Base-by-base conservation (phyloP, 30 jellyfish, hydroid and myxozoan genomes). In the Clytia hemisphaerica region DNA sequence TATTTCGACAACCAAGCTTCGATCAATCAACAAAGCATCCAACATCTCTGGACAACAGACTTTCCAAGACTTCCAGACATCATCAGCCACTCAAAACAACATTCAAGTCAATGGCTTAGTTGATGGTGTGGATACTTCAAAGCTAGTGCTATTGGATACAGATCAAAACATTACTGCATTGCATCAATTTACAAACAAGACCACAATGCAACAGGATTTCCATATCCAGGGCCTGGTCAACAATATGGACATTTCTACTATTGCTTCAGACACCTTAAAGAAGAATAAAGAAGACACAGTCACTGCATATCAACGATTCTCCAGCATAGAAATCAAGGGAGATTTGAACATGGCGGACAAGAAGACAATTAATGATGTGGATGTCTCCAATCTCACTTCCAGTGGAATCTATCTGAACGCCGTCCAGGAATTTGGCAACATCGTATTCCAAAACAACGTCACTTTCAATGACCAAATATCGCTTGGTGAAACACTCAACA, bases 41-140 rank as follows among this genome's bases (percentile, higher is more conserved):
- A 54, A 37, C 16, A 63, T 89, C 45, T 45, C 37, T 66, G 98
- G 98, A 4, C 47, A 70, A 28, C 80, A 75, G 37, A 89, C 91
- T 0, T 76, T 81, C 42, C 19, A 54, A 1, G 34, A 34, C 6
- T 67, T 1, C 15, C 18, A 37, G 37, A 27, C 25, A 0, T 25
- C 16, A 18, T 22, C 26, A 25, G 34, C 2, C 1, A 4, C 27
- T 16, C 3, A 2, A 48, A 48, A 48, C 26, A 45, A 4, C 7
- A n/a, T 22, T 6, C 70, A 26, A 6, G 61, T 80, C 29, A 63
- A 40, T 10, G 98, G 95, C 2, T 33, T 76, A 15, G 46, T 81
- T 28, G 38, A 76, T 44, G 77, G 84, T 24, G 85, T 89, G n/a
- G 71, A 89, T 54, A 57, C 81, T 2, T 58, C 90, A 9, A 45